Conservation (phyloP, 2,888 invertebrate genomes). For the Nomada fucata region DNA sequence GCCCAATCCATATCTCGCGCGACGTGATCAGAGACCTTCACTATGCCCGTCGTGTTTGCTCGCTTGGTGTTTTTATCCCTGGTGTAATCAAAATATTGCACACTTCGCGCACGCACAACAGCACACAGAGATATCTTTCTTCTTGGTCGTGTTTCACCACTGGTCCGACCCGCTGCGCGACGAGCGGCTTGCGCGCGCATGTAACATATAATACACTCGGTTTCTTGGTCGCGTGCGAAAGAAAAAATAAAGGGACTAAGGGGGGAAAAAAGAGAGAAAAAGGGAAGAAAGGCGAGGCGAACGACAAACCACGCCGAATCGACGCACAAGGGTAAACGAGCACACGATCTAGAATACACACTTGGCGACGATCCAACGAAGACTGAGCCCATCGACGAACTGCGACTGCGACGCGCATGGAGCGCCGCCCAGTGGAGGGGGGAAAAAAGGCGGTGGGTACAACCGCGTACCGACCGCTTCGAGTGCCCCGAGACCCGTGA, state of each 20-base stretch:
- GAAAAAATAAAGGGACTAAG: not conserved
- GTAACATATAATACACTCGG: constrained; percentile 53
- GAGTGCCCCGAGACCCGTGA: constrained; percentile 59
- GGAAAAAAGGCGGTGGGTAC: constrained; percentile 37
- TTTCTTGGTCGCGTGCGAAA: constrained; percentile 4
- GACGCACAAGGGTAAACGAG: constrained; percentile 45
- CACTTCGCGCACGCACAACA: constrained; percentile 66
- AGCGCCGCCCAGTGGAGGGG: constrained; percentile 70
- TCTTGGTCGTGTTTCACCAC: constrained; percentile 49
- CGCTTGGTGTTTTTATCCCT: constrained; percentile 35
- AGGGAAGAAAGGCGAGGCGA: constrained; percentile 39
- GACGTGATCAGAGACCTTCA: constrained; percentile 80
- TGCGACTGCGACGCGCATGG: constrained; percentile 75
- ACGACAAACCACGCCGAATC: constrained; percentile 58
- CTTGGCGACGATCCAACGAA: constrained; percentile 81
- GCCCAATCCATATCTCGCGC: constrained; percentile 84
- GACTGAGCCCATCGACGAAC: constrained; percentile 78
- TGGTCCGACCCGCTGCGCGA: constrained; percentile 59
- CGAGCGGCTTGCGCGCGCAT: constrained; percentile 63
- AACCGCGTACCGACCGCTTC: constrained; percentile 49
- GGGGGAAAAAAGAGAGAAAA: constrained; percentile 18
- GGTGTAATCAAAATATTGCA: constrained; percentile 60
- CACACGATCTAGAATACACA: constrained; percentile 65
- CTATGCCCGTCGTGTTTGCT: constrained; percentile 67
- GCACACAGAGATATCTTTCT: constrained; percentile 51